These are phyloP conservation scores for Clunio marinus DNA, from an alignment of 2,888 invertebrate genomes.

Conservation along the genomic window DNA sequence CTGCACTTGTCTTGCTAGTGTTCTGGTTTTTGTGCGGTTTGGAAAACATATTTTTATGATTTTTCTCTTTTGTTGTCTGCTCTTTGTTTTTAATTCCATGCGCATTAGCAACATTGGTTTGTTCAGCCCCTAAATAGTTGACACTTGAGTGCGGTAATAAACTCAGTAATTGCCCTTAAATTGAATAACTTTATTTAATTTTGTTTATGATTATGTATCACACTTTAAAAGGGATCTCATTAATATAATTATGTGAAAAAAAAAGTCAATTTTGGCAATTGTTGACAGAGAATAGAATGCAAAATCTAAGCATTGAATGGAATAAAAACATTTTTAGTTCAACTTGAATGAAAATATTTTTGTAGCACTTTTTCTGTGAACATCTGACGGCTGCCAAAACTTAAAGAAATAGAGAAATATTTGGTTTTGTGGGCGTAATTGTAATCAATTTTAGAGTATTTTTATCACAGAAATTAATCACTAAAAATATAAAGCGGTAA, in stretches of 20 bases:
- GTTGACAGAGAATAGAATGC: no score
- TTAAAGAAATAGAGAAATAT: background rate
- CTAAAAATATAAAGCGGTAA: background rate
- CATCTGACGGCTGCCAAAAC: slow-evolving; percentile 5
- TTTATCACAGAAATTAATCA: slow-evolving; percentile 5
- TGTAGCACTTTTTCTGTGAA: background rate
- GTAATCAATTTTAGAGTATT: slow-evolving; percentile 32
- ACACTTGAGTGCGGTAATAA: slow-evolving; percentile 16
- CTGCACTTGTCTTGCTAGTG: background rate
- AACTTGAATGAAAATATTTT: no score
- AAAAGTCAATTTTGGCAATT: no score
- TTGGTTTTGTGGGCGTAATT: slow-evolving; percentile 18
- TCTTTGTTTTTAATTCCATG: slow-evolving; percentile 21
- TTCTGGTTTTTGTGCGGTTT: slow-evolving; percentile 35
- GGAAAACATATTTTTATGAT: slow-evolving; percentile 25
- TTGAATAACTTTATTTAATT: slow-evolving; percentile 33
- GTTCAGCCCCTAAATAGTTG: slow-evolving; percentile 24
- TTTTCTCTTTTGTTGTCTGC: slow-evolving; percentile 2
- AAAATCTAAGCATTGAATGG: no score
- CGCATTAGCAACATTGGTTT: background rate
- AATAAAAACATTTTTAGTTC: no score
- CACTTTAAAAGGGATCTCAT: background rate
- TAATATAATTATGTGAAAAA: background rate
- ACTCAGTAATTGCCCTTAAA: slow-evolving; percentile 27
- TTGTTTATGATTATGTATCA: background rate